Conservation (phyloP, 2,113 vertebrate species). For the Neopipo cinnamomea region DNA sequence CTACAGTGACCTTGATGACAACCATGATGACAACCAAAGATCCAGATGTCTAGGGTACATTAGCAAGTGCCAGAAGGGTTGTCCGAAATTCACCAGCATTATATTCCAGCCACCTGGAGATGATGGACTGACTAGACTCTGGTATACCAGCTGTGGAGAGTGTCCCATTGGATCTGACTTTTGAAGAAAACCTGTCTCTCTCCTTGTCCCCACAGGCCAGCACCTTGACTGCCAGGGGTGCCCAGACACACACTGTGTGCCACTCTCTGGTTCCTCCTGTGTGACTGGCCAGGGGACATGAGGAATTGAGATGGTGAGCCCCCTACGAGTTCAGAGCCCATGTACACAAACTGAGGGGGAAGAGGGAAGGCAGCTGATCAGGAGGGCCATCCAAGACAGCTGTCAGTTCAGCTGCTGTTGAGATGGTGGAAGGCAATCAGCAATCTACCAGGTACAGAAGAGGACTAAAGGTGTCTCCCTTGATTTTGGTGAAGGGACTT, state of each 20-base stretch:
- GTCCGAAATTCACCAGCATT: not conserved
- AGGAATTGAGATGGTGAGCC: not conserved
- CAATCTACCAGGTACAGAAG: not conserved
- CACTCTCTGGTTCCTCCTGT: not conserved
- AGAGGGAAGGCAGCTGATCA: not conserved
- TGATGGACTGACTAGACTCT: not conserved
- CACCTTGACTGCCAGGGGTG: not conserved
- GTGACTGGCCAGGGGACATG: not conserved
- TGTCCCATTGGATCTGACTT: not conserved
- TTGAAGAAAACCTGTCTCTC: not conserved
- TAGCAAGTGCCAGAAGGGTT: not conserved
- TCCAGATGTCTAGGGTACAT: not conserved
- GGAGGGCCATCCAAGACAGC: not conserved
- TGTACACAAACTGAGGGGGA: not conserved
- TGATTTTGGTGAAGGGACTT: not conserved
- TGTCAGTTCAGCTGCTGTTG: not conserved
- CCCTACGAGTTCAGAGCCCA: accelerated
- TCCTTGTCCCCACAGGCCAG: accelerated
- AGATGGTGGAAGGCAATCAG: not conserved
- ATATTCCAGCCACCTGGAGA: not conserved
- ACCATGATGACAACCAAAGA: not conserved
- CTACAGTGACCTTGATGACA: not conserved
- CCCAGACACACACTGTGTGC: accelerated
- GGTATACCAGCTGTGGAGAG: not conserved
- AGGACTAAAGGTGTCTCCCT: not conserved